Percentiles rank a stretch among this genome's conserved stretches.
These are phyloP conservation scores for Caenorhabditis brenneri DNA, from an alignment of 1,140 invertebrate genomes.

Conservation along the genomic window DNA sequence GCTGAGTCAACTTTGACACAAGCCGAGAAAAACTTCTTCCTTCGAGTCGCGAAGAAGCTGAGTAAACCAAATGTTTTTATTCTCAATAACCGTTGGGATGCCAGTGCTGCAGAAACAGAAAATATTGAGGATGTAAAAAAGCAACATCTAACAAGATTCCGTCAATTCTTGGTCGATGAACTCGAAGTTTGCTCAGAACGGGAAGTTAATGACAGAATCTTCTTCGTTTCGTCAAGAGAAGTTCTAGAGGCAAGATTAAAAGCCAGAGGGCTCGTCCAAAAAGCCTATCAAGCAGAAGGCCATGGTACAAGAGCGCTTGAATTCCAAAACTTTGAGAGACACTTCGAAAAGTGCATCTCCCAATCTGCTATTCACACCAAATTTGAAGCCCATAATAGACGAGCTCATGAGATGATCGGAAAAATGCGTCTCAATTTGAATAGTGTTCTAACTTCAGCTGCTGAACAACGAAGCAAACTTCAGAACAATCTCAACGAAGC, in stretches of 20 bases:
- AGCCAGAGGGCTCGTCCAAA: slow-evolving; percentile 54
- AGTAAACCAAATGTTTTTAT: slow-evolving; percentile 99
- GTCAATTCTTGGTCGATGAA: slow-evolving; percentile 91
- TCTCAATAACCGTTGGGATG: slow-evolving; percentile 98
- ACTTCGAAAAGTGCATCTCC: slow-evolving; percentile 74
- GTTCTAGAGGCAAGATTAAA: slow-evolving; percentile 82
- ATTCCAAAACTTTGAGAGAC: slow-evolving; percentile 63
- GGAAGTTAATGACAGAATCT: slow-evolving; percentile 91
- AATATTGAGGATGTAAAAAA: slow-evolving; percentile 88
- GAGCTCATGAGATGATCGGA: slow-evolving; percentile 82
- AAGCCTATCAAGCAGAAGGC: slow-evolving; percentile 64
- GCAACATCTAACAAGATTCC: slow-evolving; percentile 90
- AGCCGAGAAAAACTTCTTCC: slow-evolving; percentile 98
- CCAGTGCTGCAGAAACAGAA: slow-evolving; percentile 91
- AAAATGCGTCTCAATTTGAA: slow-evolving; percentile 79
- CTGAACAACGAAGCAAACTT: slow-evolving; percentile 75
- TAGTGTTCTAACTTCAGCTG: slow-evolving; percentile 72
- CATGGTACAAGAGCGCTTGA: slow-evolving; percentile 59
- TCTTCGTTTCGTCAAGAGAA: slow-evolving; percentile 97
- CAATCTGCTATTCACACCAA: slow-evolving; percentile 97
- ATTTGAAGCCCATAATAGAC: slow-evolving; percentile 93
- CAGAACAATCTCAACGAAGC: slow-evolving; percentile 72
- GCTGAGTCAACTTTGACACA: slow-evolving; percentile 98
- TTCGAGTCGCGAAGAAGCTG: slow-evolving; percentile 92
- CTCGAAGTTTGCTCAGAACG: slow-evolving; percentile 85